Evolutionary conservation across 2,113 vertebrate genomes (phyloP), one percentile per base, ranked within the genome.

Genomic region (Podilymbus podiceps): DNA sequence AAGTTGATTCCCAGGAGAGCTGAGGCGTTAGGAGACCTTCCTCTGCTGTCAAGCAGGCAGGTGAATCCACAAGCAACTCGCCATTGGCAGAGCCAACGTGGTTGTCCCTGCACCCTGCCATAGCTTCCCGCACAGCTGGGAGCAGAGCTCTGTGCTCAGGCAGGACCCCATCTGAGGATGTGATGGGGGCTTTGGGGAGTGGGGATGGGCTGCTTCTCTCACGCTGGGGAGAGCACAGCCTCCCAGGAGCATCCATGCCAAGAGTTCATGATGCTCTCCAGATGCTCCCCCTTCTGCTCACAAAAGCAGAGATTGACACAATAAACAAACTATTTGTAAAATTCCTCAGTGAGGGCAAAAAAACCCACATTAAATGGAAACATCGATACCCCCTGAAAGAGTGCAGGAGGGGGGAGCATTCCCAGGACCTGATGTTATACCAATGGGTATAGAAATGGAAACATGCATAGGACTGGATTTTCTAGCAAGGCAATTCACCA

Each of bases 181-280:
- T 80, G 95, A 89, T 40, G 52, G 82, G 97, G 82, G 72, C 75
- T 97, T 82, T 95, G 96, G 95, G 96, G 97, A 97, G 85, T 44
- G 42, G 72, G 92, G 92, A 71, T 83, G 78, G 86, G 85, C 75
- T 95, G 89, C 68, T 96, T 89, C 95, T 97, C 83, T 98, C 91
- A 94, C 5, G 82, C 96, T 97, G 96, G 93, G 96, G 96, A 90
- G 85, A 94, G 28, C 35, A 89, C 76, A 95, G 95, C 94, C 90
- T 97, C 97, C 97, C 93, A 92, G 82, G 24, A 85, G 31, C 82
- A 81, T 11, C 53, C 52, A 90, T 97, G 98, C 98, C 98, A 98
- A 97, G 96, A 94, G 97, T 33, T 68, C 82, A 17, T 98, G 97
- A 98, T 98, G 97, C 90, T 98, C 97, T 98, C 98, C 98, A 98